Base-by-base conservation (phyloP, 2,888 invertebrate genomes). In the Sarcophaga subvicina region DNA sequence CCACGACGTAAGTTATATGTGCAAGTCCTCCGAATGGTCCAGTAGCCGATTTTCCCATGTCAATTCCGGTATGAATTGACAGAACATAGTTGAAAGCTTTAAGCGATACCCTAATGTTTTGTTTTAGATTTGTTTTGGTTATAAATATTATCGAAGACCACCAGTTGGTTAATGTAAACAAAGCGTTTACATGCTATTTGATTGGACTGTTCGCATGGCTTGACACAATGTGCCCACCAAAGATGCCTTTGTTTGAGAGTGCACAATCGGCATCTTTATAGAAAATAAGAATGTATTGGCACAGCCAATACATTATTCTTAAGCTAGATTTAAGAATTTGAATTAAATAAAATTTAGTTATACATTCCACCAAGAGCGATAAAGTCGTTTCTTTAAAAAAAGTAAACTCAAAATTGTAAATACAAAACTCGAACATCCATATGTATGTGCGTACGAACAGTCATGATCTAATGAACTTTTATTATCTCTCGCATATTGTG, bases 401-500 rank as follows among this genome's bases (percentile, higher is more conserved):
- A 25, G 2, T 25, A 25, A 25, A 25, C 25, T 25, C 25, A 22
- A 22, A 22, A 22, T 22, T 22, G 22, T 22, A 22, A 22, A 22
- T 22, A 22, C 22, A 22, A 22, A 22, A 22, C 22, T 22, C n/a
- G n/a, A n/a, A 22, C 22, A 22, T 22, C 1, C 22, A 22, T 27
- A 4, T 4, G 0, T 27, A 27, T 4, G 22, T 22, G 60, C 47
- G 72, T 69, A 62, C 72, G 20, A 37, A 37, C 14, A 6, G 37
- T 37, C 37, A 6, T 37, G 37, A 37, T 6, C 37, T 37, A 37
- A 37, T 37, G 6, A 37, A 37, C 0, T 37, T 37, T 1, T 6
- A 37, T 37, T 37, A 37, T 37, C 6, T 37, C 1, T n/a, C 37
- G 54, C 80, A 67, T 77, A 71, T 71, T 37, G 63, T 60, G 17